phyloP scores from a whole-genome alignment of 1,140 invertebrate genomes.

The Bombus pascuorum region DNA sequence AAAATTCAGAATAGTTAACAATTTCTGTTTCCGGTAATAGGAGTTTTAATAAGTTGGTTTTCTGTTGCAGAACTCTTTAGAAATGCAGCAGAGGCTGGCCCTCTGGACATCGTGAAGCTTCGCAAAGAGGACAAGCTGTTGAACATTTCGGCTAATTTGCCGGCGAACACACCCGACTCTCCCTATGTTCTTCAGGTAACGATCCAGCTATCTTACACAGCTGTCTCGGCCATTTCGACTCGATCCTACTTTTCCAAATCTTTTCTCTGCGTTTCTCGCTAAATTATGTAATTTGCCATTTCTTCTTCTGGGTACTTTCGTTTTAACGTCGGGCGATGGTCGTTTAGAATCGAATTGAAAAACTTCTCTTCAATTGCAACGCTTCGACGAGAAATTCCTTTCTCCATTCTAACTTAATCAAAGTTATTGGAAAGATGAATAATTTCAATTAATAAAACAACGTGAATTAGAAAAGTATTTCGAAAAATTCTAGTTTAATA shows the following conservation, averaged over 20 bases:
- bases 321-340: background rate
- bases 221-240: background rate
- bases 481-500: no score
- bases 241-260: background rate
- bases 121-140: slow-evolving; percentile 85
- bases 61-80: slow-evolving; percentile 84
- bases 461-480: no score
- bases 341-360: slow-evolving; percentile 16
- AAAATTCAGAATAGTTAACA: background rate
- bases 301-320: no score
- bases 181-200: slow-evolving; percentile 85
- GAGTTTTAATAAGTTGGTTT: background rate
- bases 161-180: slow-evolving; percentile 84
- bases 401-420: background rate
- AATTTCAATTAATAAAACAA: no score
- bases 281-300: background rate
- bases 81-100: slow-evolving; percentile 85
- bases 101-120: slow-evolving; percentile 86
- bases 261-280: slow-evolving; percentile 4
- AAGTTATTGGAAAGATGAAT: no score
- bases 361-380: background rate
- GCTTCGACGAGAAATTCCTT: background rate
- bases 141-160: slow-evolving; percentile 86
- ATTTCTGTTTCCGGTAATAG: background rate
- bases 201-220: slow-evolving; percentile 10